Percentiles rank a stretch among this genome's conserved stretches.
Conservation (phyloP, 2,888 invertebrate species). For the Scaptomyza cyrtandrae region DNA sequence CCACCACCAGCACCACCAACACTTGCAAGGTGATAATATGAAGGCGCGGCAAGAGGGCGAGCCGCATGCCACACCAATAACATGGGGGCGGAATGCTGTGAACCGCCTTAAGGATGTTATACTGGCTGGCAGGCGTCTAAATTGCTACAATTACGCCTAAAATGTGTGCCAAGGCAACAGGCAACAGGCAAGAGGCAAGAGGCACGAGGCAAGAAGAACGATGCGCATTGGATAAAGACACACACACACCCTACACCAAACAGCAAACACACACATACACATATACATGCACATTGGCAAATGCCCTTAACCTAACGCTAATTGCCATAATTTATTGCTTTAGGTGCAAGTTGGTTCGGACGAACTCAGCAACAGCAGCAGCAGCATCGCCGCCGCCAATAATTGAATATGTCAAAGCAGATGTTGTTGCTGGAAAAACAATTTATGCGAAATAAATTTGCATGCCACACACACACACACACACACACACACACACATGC, state of each 20-base stretch:
- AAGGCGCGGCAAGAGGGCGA: constrained; percentile 35
- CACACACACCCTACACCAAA: constrained; percentile 11
- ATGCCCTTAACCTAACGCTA: constrained; percentile 58
- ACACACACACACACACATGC: constrained; percentile 1
- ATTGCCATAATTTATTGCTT: constrained; percentile 77
- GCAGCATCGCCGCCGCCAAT: constrained; percentile 45
- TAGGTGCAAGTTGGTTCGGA: constrained; percentile 57
- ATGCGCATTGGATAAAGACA: constrained; percentile 27
- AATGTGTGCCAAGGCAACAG: constrained; percentile 67
- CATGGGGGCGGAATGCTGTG: constrained; percentile 9
- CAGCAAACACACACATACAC: constrained; percentile 8
- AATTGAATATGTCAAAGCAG: constrained; percentile 60
- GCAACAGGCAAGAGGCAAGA: constrained; percentile 3
- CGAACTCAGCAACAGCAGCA: constrained; percentile 20
- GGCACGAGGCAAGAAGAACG: background rate
- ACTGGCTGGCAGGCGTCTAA: constrained; percentile 64
- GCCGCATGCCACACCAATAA: constrained; percentile 24
- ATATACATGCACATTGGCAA: constrained; percentile 12
- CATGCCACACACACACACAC: constrained; percentile 31
- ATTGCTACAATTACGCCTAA: constrained; percentile 80
- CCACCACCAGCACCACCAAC: background rate
- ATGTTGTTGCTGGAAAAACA: constrained; percentile 28
- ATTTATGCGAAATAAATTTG: constrained; percentile 62
- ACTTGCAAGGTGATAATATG: constrained; percentile 71
- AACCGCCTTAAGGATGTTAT: constrained; percentile 46